These are phyloP conservation scores for Bombus waltoni DNA, from an alignment of 1,140 invertebrate genomes.

Conservation along the genomic window DNA sequence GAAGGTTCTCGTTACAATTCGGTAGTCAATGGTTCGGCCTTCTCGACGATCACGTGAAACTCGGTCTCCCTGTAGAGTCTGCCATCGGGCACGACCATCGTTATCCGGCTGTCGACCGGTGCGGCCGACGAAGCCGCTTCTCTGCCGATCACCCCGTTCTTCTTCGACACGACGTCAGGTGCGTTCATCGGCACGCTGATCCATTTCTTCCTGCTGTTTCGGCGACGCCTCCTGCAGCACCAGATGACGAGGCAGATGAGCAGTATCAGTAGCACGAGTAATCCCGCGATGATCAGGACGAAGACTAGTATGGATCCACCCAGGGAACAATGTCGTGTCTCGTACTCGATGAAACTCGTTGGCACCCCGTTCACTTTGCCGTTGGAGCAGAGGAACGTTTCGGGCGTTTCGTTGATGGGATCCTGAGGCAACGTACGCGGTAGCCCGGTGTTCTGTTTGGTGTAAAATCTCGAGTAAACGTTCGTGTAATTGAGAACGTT, in stretches of 20 bases:
- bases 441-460: slow-evolving; percentile 44
- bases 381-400: slow-evolving; percentile 75
- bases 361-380: slow-evolving; percentile 55
- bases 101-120: slow-evolving; percentile 81
- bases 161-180: slow-evolving; percentile 78
- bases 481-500: slow-evolving; percentile 80
- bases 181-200: slow-evolving; percentile 81
- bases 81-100: slow-evolving; percentile 90
- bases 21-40: slow-evolving; percentile 90
- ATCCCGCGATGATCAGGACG: slow-evolving; percentile 64
- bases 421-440: slow-evolving; percentile 64
- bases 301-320: slow-evolving; percentile 74
- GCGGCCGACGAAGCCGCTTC: slow-evolving; percentile 55
- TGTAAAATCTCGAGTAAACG: slow-evolving; percentile 71
- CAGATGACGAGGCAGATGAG: slow-evolving; percentile 69
- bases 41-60: slow-evolving; percentile 92
- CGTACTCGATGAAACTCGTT: slow-evolving; percentile 73
- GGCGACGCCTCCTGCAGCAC: slow-evolving; percentile 71
- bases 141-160: slow-evolving; percentile 77
- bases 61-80: slow-evolving; percentile 92
- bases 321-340: slow-evolving; percentile 71
- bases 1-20: slow-evolving; percentile 85
- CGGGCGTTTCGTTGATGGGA: slow-evolving; percentile 68
- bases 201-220: slow-evolving; percentile 76
- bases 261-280: slow-evolving; percentile 62